These are phyloP conservation scores for Lophochroa leadbeateri DNA, from an alignment of 2,113 vertebrate species.

Conservation along the genomic window DNA sequence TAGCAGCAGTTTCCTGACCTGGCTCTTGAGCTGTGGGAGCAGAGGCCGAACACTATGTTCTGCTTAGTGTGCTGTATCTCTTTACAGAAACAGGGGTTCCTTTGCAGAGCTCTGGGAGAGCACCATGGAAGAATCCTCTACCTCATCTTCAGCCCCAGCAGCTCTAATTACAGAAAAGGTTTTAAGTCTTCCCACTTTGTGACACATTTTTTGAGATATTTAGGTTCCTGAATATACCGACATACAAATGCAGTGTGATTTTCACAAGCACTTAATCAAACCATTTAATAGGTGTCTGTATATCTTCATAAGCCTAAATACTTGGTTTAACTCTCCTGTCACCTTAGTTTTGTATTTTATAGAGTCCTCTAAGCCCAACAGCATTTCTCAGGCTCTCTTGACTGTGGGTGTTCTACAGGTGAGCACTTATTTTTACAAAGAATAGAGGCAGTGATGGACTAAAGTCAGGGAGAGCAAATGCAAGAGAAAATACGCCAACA, in stretches of 20 bases:
- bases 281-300: not conserved
- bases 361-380: too few species aligned
- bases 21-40: too few species aligned
- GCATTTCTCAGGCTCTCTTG: not conserved
- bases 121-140: not conserved
- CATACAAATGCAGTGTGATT: not conserved
- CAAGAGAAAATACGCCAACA: not conserved
- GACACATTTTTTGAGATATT: not conserved
- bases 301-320: not conserved
- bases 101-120: not conserved
- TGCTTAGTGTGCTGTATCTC: too few species aligned
- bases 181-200: not conserved
- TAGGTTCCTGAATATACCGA: not conserved
- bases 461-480: not conserved
- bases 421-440: too few species aligned
- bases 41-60: too few species aligned
- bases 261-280: not conserved
- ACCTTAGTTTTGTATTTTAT: not conserved
- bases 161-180: not conserved
- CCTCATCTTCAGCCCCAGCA: not conserved
- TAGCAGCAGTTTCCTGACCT: too few species aligned
- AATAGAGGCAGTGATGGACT: not conserved
- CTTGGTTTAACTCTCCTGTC: not conserved
- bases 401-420: too few species aligned
- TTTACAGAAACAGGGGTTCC: not conserved